These are phyloP conservation scores for Bos javanicus DNA, from an alignment of 2,113 vertebrate genomes.

Conservation along the genomic window DNA sequence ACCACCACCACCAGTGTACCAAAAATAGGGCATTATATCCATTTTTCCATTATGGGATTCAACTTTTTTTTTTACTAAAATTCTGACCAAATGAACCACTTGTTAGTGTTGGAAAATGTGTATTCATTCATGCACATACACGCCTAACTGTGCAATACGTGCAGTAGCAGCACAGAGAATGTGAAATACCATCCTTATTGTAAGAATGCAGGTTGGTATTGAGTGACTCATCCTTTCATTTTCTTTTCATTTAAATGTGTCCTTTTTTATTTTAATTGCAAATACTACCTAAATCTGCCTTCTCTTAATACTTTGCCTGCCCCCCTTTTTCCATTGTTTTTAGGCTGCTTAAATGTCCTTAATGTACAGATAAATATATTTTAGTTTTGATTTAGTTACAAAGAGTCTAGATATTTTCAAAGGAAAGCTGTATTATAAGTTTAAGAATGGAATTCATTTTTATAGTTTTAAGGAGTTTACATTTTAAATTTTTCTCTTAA, in stretches of 20 bases:
- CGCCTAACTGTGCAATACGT: not conserved
- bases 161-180: not conserved
- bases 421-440: not conserved
- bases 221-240: not conserved
- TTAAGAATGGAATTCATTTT: conserved; percentile 19
- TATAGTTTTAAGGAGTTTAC: not conserved
- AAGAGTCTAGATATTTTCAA: not conserved
- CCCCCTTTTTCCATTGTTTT: not conserved
- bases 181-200: not conserved
- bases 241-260: conserved; percentile 13
- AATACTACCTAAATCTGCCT: conserved; percentile 5
- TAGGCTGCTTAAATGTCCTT: not conserved
- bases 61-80: not conserved
- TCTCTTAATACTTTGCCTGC: not conserved
- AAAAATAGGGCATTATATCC: not conserved
- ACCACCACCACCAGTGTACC: not conserved
- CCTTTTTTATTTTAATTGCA: not conserved
- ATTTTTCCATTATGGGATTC: not conserved
- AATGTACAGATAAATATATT: not conserved
- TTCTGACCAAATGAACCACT: not conserved
- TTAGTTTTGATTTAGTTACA: not conserved
- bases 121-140: not conserved
- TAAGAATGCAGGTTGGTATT: not conserved
- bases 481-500: conserved; percentile 24
- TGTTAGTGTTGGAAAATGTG: not conserved